Evolutionary conservation across 1,140 invertebrate genomes (phyloP).

Genomic region (Triops cancriformis): DNA sequence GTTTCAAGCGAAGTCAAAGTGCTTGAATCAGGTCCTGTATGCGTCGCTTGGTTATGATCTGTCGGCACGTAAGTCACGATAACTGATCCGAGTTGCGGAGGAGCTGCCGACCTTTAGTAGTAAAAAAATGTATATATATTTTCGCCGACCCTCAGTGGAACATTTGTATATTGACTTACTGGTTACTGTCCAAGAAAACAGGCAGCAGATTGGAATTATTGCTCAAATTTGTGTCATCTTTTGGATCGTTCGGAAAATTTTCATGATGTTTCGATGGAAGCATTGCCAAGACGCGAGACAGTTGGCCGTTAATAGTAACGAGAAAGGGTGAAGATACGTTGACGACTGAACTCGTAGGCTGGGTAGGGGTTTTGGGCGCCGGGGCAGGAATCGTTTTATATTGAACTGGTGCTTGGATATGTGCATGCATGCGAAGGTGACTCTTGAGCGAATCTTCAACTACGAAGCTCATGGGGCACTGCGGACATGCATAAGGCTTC

Average conservation of each 20-base stretch:
- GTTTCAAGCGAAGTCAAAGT: neutral
- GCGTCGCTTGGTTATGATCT: neutral
- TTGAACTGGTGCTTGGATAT: constrained; percentile 36
- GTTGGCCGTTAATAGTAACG: neutral
- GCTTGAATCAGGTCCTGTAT: neutral
- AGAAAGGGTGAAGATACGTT: neutral
- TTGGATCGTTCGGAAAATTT: neutral
- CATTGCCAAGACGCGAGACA: neutral
- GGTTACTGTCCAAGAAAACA: neutral
- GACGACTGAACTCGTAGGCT: neutral
- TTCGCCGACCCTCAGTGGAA: neutral
- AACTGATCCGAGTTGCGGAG: neutral
- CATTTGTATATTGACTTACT: neutral
- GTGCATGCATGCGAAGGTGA: neutral
- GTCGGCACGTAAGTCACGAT: neutral
- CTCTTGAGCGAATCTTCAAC: constrained; percentile 15
- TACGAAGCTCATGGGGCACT: constrained; percentile 17
- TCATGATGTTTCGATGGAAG: neutral
- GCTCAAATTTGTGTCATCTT: neutral
- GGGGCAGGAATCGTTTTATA: neutral
- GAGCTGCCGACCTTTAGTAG: neutral
- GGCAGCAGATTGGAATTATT: neutral
- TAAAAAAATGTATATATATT: neutral
- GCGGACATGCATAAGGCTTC: constrained; percentile 20
- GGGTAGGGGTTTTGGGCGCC: neutral